Conservation (phyloP, 2,888 invertebrate species). For the Sylvicola cinctus region DNA sequence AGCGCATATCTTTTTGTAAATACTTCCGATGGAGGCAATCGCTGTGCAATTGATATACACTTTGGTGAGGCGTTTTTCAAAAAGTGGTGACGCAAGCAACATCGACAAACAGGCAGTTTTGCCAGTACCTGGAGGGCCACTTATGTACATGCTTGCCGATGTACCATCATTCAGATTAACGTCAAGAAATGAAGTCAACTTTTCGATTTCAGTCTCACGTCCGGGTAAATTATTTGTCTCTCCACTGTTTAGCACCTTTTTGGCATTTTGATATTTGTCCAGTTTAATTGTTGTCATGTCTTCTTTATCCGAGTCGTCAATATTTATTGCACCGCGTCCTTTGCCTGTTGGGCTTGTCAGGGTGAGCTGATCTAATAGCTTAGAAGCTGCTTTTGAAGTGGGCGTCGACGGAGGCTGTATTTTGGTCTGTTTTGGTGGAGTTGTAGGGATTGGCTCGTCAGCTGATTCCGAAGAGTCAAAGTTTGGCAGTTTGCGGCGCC, state of each 20-base stretch:
- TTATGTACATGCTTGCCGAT: slow-evolving; percentile 77
- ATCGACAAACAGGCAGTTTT: slow-evolving; percentile 77
- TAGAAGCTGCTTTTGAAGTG: no score
- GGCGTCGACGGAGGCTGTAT: no score
- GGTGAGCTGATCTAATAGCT: no score
- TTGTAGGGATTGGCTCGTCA: no score
- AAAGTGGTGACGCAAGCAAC: slow-evolving; percentile 41
- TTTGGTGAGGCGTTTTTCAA: slow-evolving; percentile 26
- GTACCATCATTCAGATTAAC: slow-evolving; percentile 38
- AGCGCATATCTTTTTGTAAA: slow-evolving; percentile 46
- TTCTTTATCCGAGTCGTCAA: neutral
- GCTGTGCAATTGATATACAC: slow-evolving; percentile 71
- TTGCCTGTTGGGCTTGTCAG: no score
- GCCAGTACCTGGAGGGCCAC: slow-evolving; percentile 94
- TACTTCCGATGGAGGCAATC: slow-evolving; percentile 59
- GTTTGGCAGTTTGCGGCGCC: no score
- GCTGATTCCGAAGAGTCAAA: no score
- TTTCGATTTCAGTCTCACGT: slow-evolving; percentile 55
- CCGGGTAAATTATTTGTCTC: slow-evolving; percentile 39
- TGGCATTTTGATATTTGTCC: slow-evolving; percentile 23
- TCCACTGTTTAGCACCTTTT: slow-evolving; percentile 20
- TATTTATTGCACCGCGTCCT: neutral
- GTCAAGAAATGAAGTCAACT: slow-evolving; percentile 45
- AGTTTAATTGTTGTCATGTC: neutral
- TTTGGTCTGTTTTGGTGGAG: no score